phyloP scores from a whole-genome alignment of 2,888 invertebrate species.

The Uloborus plumipes region DNA sequence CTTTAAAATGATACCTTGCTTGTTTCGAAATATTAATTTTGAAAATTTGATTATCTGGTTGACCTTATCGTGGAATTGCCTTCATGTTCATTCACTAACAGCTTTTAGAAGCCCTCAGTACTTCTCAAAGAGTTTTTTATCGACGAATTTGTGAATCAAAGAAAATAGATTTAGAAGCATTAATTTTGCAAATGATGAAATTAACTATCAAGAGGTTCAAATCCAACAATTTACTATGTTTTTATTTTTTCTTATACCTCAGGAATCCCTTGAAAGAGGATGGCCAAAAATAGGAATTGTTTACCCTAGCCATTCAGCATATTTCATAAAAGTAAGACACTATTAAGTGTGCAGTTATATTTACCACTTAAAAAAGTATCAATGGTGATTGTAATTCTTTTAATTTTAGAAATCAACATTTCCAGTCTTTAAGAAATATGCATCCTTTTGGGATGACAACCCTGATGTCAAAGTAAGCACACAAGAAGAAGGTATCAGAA shows the following conservation, averaged over 20 bases:
- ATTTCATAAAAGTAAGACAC: conserved; percentile 22
- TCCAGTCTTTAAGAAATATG: conserved; percentile 3
- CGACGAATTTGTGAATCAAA: too few relatives aligned
- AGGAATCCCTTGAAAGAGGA: conserved; percentile 40
- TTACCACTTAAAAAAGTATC: neutral
- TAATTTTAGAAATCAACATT: conserved; percentile 24
- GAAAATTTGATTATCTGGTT: too few relatives aligned
- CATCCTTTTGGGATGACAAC: conserved; percentile 7
- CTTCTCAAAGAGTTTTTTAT: too few relatives aligned
- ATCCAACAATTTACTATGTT: too few relatives aligned
- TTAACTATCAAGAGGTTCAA: too few relatives aligned
- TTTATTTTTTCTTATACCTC: neutral
- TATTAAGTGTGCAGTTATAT: neutral
- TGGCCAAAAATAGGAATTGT: conserved; percentile 43
- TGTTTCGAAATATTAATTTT: too few relatives aligned
- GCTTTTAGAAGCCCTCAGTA: too few relatives aligned
- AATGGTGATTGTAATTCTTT: neutral
- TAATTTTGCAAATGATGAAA: too few relatives aligned
- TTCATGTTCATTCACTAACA: too few relatives aligned
- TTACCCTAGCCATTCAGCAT: neutral
- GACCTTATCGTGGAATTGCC: too few relatives aligned
- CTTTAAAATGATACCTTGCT: too few relatives aligned
- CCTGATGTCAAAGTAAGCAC: conserved; percentile 6
- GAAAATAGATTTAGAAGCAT: too few relatives aligned
- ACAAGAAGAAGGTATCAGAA: conserved; percentile 22